phyloP scores from a whole-genome alignment of 2,113 vertebrate species.

The Ia io region DNA sequence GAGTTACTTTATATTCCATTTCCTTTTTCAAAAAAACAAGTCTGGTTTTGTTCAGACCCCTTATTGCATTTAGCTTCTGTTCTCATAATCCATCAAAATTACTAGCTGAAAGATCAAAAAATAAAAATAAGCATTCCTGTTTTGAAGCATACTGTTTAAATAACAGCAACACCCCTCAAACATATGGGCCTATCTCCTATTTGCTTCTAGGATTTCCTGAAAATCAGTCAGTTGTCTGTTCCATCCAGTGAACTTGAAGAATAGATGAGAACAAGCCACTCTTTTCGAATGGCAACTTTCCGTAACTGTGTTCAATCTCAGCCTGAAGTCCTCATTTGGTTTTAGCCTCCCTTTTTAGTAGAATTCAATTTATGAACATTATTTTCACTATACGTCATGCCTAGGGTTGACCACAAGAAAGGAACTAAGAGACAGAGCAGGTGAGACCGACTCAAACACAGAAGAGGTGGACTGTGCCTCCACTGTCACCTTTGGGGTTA shows the following conservation, averaged over 20 bases:
- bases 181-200: conserved; percentile 63
- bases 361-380: conserved; percentile 78
- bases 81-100: conserved; percentile 81
- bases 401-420: conserved; percentile 66
- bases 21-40: conserved; percentile 58
- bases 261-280: conserved; percentile 68
- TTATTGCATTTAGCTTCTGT: conserved; percentile 81
- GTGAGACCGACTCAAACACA: neutral
- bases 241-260: conserved; percentile 67
- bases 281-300: conserved; percentile 72
- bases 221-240: conserved; percentile 71
- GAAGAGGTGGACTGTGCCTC: neutral
- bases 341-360: conserved; percentile 66
- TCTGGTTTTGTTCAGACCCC: conserved; percentile 74
- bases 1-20: conserved; percentile 68
- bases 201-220: conserved; percentile 73
- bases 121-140: conserved; percentile 76
- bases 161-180: conserved; percentile 70
- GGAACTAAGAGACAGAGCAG: conserved; percentile 68
- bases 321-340: conserved; percentile 54
- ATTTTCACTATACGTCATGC: conserved; percentile 61
- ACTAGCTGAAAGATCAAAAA: conserved; percentile 77
- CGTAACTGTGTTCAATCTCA: conserved; percentile 69
- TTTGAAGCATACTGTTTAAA: conserved; percentile 79
- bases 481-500: neutral